These are phyloP conservation scores for Molanna angustata DNA, from an alignment of 2,888 invertebrate genomes.

Conservation along the genomic window DNA sequence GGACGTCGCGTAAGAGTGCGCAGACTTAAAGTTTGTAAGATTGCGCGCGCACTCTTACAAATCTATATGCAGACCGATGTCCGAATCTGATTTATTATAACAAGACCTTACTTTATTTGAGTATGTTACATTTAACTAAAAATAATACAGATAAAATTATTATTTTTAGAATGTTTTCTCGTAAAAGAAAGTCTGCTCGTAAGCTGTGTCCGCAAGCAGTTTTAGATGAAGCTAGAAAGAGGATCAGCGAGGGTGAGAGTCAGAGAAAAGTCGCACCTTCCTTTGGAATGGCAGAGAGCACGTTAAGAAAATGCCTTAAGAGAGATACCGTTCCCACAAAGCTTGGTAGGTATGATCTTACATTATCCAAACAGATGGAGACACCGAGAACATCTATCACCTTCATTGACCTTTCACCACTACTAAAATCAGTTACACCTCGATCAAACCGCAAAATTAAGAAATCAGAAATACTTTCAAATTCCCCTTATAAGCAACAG, in stretches of 20 bases:
- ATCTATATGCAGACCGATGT: conserved; percentile 7
- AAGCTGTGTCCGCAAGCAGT: conserved; percentile 6
- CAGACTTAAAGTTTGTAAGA: no score
- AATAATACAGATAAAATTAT: conserved; percentile 5
- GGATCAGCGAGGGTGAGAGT: conserved; percentile 1
- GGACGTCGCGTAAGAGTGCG: no score
- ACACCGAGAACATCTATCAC: no score
- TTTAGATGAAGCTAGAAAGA: conserved; percentile 7
- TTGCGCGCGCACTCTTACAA: conserved; percentile 10
- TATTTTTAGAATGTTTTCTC: conserved; percentile 10
- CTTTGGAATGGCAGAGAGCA: conserved; percentile 31
- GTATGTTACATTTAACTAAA: conserved; percentile 13
- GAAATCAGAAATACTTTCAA: no score
- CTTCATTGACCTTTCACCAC: no score
- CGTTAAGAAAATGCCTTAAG: conserved; percentile 32
- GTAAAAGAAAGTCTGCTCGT: conserved; percentile 6
- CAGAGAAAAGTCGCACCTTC: conserved; percentile 12
- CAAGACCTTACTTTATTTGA: conserved; percentile 8
- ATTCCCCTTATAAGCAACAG: no score
- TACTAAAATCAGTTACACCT: no score
- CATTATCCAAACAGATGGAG: conserved; percentile 28
- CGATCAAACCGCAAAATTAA: no score
- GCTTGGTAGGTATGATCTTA: conserved; percentile 28
- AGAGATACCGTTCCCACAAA: conserved; percentile 15
- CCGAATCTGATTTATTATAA: conserved; percentile 6